Evolutionary conservation across 2,113 vertebrate genomes (phyloP), one percentile per base, ranked within the genome.

Genomic region (Antechinus stuartii): DNA sequence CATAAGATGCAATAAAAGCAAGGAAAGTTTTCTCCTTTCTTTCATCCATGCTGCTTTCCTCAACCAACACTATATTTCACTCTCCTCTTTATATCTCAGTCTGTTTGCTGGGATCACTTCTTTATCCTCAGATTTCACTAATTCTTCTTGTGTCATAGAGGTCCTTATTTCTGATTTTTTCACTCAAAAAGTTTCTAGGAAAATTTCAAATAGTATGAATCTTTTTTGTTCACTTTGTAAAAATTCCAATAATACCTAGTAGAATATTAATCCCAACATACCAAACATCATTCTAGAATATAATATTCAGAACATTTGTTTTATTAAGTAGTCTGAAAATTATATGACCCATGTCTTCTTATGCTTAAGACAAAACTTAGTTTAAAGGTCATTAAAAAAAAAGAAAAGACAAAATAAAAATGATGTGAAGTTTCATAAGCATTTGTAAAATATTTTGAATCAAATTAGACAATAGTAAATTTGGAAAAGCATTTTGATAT

Each of bases 201-300:
- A 96, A 96, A 92, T 95, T 95, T 90, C 1, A 93, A 54, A n/a
- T 91, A 49, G 76, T 94, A 56, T 76, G 49, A 91, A 52, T 90
- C 94, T 92, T 90, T 54, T 89, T 22, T 49, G 68, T 8, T 91
- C n/a, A 22, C 2, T 95, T 93, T 93, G n/a, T 25, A 52, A 11
- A 42, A 52, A 9, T 54, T 95, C 16, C 94, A 54, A n/a, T 93
- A 42, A 22, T 93, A 11, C 26, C 92, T 95, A 92, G 10, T 95
- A 92, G 56, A 94, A 94, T 96, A 94, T 93, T 91, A 93, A 92
- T 91, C 76, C 76, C 42, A 30, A 90, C 49, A 49, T 47, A 27
- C 93, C n/a, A 84, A 92, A 89, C 0, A 61, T 3, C 4, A 52
- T 12, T 94, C 90, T 96, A 3, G 7, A 24, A 94, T 46, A 8